Conservation (phyloP, 2,797 vertebrate genomes). For the Amniataba percoides region DNA sequence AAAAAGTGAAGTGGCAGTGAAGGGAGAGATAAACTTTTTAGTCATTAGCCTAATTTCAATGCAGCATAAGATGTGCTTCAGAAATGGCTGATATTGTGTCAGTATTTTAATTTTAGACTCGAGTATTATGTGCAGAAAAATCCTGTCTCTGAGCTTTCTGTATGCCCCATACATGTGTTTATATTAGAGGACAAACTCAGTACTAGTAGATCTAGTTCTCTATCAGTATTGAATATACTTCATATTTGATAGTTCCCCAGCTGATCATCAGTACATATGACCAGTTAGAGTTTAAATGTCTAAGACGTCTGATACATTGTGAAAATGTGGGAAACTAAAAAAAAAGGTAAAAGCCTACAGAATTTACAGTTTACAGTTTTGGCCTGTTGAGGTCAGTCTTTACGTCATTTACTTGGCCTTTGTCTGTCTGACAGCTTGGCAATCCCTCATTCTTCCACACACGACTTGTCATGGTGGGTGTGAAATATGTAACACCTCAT, state of each 20-base stretch:
- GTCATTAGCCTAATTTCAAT: background rate
- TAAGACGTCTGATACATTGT: background rate
- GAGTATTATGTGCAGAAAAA: constrained; percentile 5
- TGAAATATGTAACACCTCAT: constrained; percentile 61
- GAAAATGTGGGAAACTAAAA: constrained; percentile 7
- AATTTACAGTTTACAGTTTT: constrained; percentile 6
- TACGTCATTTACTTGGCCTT: constrained; percentile 6
- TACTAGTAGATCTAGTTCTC: background rate
- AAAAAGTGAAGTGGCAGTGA: background rate
- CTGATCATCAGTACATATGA: background rate
- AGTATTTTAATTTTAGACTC: constrained; percentile 11
- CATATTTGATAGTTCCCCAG: background rate
- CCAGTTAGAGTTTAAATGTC: background rate
- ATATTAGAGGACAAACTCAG: background rate
- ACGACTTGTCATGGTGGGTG: constrained; percentile 29
- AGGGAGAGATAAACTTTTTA: background rate
- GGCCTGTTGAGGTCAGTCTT: constrained; percentile 2
- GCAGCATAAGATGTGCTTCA: background rate
- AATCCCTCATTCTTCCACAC: constrained; percentile 9
- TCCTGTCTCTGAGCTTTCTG: background rate
- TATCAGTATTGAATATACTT: background rate
- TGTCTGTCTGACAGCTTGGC: constrained; percentile 18
- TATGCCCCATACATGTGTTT: background rate
- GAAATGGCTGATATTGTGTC: background rate
- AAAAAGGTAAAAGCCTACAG: background rate